Evolutionary conservation across 1,140 invertebrate species (phyloP), one percentile per base, ranked within the genome.

Genomic region (Bombyx mandarina): DNA sequence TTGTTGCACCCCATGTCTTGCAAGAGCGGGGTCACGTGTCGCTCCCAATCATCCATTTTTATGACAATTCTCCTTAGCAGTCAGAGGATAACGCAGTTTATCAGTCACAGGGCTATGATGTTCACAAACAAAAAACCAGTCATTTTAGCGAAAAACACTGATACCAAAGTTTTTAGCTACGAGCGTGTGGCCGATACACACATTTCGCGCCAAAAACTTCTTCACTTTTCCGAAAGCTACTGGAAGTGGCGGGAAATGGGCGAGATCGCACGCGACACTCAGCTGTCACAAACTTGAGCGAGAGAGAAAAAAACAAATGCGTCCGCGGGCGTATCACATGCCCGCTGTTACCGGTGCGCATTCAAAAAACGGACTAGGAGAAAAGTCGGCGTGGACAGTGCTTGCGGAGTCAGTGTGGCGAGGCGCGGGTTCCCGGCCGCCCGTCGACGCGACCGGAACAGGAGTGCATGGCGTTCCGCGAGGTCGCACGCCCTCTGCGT

Each of bases 1-100:
- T 75, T 82, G 54, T 80, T 74, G 63, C 86, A 88, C 62, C 85
- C 84, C 82, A 89, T 88, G 63, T 89, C 88, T 74, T 88, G 87
- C 35, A 89, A 80, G 53, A 89, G 78, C 59, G 87, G 87, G 56
- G 85, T 88, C 52, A 89, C 85, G 69, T 89, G 86, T 62, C 86
- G 77, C 75, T 89, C 88, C 88, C 88, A 89, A 72, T 89, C 88
- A 84, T 89, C 88, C 85, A 88, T 88, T 71, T 76, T 84, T 63
- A 66, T 56, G 53, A 71, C 78, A 75, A 68, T 77, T 61, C 69
- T 65, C 73, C 62, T 62, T 63, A 63, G 62, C 58, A 64, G 67
- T 61, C 65, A 60, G 45, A 57, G 46, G 49, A 47, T 49, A 66
- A 60, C 65, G 65, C 69, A 67, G 77, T 69, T 61, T 62, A 63